These are phyloP conservation scores for Sialis lutaria DNA, from an alignment of 2,888 invertebrate genomes.

Conservation along the genomic window DNA sequence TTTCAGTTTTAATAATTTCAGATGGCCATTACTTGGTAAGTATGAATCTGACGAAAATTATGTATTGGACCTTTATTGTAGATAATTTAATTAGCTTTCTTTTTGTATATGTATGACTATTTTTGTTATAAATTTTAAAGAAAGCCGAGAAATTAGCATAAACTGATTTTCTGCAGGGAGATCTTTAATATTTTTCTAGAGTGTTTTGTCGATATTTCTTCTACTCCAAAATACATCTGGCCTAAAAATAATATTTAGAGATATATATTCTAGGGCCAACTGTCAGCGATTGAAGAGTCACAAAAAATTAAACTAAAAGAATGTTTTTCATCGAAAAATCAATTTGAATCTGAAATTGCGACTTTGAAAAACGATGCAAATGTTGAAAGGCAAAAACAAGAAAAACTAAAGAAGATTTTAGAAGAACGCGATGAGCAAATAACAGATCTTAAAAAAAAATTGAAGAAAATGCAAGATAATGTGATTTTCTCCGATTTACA, in stretches of 20 bases:
- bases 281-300: conserved; percentile 14
- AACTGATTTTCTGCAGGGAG: no score
- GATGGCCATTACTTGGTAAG: no score
- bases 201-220: background rate
- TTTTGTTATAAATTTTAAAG: no score
- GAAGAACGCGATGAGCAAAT: conserved; percentile 30
- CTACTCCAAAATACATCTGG: background rate
- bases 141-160: no score
- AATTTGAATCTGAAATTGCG: conserved; percentile 16
- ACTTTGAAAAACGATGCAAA: conserved; percentile 19
- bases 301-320: conserved; percentile 24
- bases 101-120: no score
- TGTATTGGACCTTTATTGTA: no score
- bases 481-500: no score
- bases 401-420: conserved; percentile 29
- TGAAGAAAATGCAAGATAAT: conserved; percentile 20
- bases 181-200: no score
- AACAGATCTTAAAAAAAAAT: conserved; percentile 28
- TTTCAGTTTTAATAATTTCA: no score
- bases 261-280: conserved; percentile 7
- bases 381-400: conserved; percentile 32
- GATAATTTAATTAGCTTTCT: no score
- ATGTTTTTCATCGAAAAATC: conserved; percentile 14
- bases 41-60: no score
- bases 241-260: background rate